These are phyloP conservation scores for Squalus acanthias DNA, from an alignment of 2,797 vertebrate genomes.

Conservation along the genomic window DNA sequence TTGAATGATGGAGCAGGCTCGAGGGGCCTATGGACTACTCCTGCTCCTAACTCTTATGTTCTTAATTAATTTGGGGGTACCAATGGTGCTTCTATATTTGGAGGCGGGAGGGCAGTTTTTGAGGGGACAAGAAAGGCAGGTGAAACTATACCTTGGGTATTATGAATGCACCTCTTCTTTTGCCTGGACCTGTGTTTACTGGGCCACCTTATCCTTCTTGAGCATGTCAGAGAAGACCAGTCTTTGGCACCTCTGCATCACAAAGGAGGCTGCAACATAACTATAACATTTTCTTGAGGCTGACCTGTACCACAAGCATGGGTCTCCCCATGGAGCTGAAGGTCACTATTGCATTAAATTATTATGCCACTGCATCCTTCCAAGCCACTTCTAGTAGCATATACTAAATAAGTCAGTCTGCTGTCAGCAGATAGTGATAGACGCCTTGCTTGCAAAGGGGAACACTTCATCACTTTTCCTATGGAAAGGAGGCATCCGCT, in stretches of 20 bases:
- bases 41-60: no score
- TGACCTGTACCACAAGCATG: neutral
- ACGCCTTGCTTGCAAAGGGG: neutral
- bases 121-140: neutral
- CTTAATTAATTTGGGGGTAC: neutral
- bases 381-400: neutral
- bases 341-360: neutral
- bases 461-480: neutral
- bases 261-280: neutral
- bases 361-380: neutral
- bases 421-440: neutral
- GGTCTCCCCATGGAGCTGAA: neutral
- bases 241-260: neutral
- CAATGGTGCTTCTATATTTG: neutral
- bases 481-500: neutral
- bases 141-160: neutral
- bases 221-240: neutral
- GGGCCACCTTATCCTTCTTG: neutral
- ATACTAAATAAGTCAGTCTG: neutral
- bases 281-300: neutral
- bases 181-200: neutral
- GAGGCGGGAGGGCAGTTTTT: neutral
- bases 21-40: no score
- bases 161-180: neutral
- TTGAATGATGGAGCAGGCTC: no score